Evolutionary conservation across 1,140 invertebrate species (phyloP), one percentile per base, ranked within the genome.

Genomic region (Penaeus chinensis): DNA sequence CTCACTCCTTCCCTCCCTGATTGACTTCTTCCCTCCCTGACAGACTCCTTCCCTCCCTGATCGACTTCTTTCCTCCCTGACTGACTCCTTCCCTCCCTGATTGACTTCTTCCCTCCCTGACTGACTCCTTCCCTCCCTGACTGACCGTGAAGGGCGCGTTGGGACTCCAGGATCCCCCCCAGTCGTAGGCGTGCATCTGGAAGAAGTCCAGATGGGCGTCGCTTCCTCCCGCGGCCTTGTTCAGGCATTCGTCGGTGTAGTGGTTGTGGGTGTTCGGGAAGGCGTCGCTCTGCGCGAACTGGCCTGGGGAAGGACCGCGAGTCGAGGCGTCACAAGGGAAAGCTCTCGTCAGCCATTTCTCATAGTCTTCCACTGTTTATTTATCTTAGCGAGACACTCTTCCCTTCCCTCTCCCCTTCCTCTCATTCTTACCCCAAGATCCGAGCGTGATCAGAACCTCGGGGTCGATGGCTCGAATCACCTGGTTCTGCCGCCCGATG

Each of bases 391-490:
- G 4, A 42, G 4, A 42, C 37, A 42, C 37, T 42, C 37, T 42
- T 42, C 37, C 37, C 37, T 42, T 42, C 37, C 37, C 37, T 42
- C 4, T 8, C 37, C 4, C 37, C 7, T 8, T 3, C 4, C 37
- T 42, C 37, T 42, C 32, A 2, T 24, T 82, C 84, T 91, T 85
- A 88, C 85, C 91, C 92, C 92, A 93, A 27, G 92, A 91, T 11
- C 92, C 92, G 1, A 92, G 90, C 0, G 92, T 93, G 3, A 93
- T 92, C 80, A 93, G 90, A 22, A 91, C 92, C 16, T 91, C 90
- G 0, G 91, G 90, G 89, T 93, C 92, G 0, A 90, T 89, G n/a
- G 88, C 80, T n/a, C 91, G 91, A 47, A 93, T 92, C 3, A 92
- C 92, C 32, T 91, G 91, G 42, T 91, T 91, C 84, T 92, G 92